Percentiles rank a stretch among this genome's conserved stretches.
phyloP scores from a whole-genome alignment of 2,888 invertebrate species.

The Ormyrus thymus region DNA sequence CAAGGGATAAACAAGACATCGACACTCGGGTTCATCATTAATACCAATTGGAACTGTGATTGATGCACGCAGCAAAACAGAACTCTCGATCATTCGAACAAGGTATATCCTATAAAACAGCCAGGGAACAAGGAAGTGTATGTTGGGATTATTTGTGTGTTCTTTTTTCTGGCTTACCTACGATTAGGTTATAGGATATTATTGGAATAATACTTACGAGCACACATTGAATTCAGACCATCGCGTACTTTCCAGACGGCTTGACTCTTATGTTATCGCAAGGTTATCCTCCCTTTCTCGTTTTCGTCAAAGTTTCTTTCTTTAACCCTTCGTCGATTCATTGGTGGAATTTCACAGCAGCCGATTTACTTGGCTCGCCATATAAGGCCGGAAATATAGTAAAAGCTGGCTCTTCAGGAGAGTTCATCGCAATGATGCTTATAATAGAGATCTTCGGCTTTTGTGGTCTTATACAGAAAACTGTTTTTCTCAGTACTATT shows the following conservation, averaged over 20 bases:
- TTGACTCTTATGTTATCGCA: not conserved
- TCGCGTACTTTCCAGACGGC: slow-evolving; percentile 1
- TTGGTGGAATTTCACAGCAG: too few species aligned
- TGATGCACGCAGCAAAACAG: not conserved
- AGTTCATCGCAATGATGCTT: too few species aligned
- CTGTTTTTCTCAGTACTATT: too few species aligned
- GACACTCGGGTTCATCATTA: slow-evolving; percentile 44
- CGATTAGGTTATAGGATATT: not conserved
- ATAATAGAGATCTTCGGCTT: too few species aligned
- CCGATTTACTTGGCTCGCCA: too few species aligned
- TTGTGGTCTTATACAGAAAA: too few species aligned
- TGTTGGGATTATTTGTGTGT: not conserved
- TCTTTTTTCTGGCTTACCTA: slow-evolving; percentile 21
- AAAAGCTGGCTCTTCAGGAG: too few species aligned
- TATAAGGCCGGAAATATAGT: too few species aligned
- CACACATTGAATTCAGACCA: not conserved
- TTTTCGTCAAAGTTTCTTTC: too few species aligned
- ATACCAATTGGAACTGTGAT: slow-evolving; percentile 14
- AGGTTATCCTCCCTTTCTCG: too few species aligned
- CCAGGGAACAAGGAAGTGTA: not conserved
- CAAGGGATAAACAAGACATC: slow-evolving; percentile 50
- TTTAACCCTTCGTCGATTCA: too few species aligned
- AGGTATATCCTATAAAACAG: not conserved
- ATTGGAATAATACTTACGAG: slow-evolving; percentile 21
- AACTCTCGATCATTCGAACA: slow-evolving; percentile 20